phyloP scores from a whole-genome alignment of 2,113 vertebrate species.

The Salvelinus fontinalis region DNA sequence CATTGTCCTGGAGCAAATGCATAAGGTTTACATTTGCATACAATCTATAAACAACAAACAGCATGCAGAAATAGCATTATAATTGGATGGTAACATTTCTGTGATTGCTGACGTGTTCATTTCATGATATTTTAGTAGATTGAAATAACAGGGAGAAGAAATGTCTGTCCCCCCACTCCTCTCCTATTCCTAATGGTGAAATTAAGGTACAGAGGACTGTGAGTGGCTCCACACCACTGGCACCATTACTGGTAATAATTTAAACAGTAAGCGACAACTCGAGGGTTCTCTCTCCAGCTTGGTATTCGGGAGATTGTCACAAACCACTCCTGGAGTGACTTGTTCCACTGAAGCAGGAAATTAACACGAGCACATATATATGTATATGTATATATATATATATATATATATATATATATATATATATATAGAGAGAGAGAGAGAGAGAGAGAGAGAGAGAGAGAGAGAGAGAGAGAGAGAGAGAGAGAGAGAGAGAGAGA shows the following conservation, averaged over 20 bases:
- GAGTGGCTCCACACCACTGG: neutral
- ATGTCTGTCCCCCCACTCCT: neutral
- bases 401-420: neutral
- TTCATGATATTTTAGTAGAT: neutral
- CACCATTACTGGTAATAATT: conserved; percentile 14
- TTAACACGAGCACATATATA: conserved; percentile 2
- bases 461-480: too few relatives aligned
- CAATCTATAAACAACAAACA: neutral
- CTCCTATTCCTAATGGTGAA: neutral
- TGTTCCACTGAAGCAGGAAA: conserved; percentile 24
- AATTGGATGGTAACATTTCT: neutral
- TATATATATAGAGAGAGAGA: too few relatives aligned
- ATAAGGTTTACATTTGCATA: neutral
- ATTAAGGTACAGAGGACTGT: neutral
- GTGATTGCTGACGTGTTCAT: neutral
- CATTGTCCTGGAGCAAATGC: neutral
- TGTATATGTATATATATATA: too few relatives aligned
- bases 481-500: too few relatives aligned
- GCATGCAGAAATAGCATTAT: neutral
- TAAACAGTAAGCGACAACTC: neutral
- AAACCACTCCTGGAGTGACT: conserved; percentile 1
- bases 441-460: too few relatives aligned
- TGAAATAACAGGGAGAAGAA: neutral
- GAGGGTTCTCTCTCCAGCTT: conserved; percentile 1
- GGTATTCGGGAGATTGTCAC: neutral